Evolutionary conservation across 2,797 vertebrate species (phyloP), one percentile per base, ranked within the genome.

Genomic region (Sebastes matsubarae): DNA sequence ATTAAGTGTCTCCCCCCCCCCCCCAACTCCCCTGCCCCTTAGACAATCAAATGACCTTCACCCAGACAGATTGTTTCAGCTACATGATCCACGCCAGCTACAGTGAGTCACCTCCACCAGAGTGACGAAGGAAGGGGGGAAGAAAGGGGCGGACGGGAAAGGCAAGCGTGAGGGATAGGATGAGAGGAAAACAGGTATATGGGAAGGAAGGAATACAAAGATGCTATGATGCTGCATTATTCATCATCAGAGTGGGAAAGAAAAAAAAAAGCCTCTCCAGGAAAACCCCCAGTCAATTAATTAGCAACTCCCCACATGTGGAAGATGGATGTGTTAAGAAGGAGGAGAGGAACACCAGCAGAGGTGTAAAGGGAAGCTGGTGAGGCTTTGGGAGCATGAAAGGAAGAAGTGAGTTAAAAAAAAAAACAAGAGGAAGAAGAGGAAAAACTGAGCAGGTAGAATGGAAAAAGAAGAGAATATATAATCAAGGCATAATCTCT

Each of bases 41-140:
- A 81, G 84, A 83, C 65, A 68, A 66, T 70, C 30, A 79, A 55
- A 83, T 90, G 87, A 92, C 85, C 89, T 92, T 91, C 87, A 92
- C 70, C 77, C 57, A 75, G 81, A 83, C 75, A 72, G 78, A 88
- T 84, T 82, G 85, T 87, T 88, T 85, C 81, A 87, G 82, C 68
- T 81, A n/a, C 59, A 82, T 82, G 78, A 90, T 90, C 80, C 83
- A 78, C 71, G 65, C 64, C 30, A 42, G 59, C 77, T 57, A 75
- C 76, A 79, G 57, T 88, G 84, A 89, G 65, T 90, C 88, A 90
- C 77, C 80, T 79, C 54, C 52, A 66, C 29, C 60, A 42, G 61
- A 30, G 68, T 68, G 74, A 75, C n/a, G n/a, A 54, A 54, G 71
- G 42, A 7, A 27, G 52, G 24, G 36, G 38, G 38, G 38, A 42